These are phyloP conservation scores for Porites cylindrica DNA, from an alignment of 92 coral and sea anemone genomes.

Conservation along the genomic window DNA sequence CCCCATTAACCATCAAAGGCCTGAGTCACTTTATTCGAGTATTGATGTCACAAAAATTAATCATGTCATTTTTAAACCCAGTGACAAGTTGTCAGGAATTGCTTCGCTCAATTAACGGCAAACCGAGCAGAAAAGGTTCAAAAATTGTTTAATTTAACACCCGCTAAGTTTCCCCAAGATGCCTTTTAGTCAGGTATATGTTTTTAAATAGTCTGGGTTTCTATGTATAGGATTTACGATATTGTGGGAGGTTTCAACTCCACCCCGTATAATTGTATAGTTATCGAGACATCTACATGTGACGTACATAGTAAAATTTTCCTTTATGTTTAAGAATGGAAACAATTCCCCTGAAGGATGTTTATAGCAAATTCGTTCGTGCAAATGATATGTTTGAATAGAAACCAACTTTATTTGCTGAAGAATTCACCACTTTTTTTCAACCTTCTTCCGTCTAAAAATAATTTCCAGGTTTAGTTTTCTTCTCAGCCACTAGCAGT, in stretches of 20 bases:
- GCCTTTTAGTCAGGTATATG: not conserved
- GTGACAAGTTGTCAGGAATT: constrained; percentile 21
- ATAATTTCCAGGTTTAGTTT: too few relatives aligned
- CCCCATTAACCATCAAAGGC: constrained; percentile 5
- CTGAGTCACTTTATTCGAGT: constrained; percentile 11
- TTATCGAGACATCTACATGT: constrained; percentile 1
- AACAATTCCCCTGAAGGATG: constrained; percentile 36
- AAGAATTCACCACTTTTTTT: not conserved
- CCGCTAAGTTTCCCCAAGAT: not conserved
- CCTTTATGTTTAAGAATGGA: constrained; percentile 11
- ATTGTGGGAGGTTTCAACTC: not conserved
- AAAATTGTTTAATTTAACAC: not conserved
- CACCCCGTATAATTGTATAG: constrained; percentile 4
- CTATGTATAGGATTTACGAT: not conserved
- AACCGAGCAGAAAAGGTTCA: not conserved
- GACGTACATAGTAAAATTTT: constrained; percentile 12
- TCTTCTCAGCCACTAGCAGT: too few relatives aligned
- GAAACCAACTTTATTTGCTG: not conserved
- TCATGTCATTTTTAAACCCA: not conserved
- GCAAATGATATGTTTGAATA: not conserved
- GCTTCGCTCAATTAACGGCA: constrained; percentile 34
- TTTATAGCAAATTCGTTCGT: not conserved
- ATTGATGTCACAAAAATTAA: constrained; percentile 48
- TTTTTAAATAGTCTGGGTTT: not conserved
- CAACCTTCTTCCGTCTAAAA: too few relatives aligned